Evolutionary conservation across 2,113 vertebrate species (phyloP).

Genomic region (Sceloporus undulatus): DNA sequence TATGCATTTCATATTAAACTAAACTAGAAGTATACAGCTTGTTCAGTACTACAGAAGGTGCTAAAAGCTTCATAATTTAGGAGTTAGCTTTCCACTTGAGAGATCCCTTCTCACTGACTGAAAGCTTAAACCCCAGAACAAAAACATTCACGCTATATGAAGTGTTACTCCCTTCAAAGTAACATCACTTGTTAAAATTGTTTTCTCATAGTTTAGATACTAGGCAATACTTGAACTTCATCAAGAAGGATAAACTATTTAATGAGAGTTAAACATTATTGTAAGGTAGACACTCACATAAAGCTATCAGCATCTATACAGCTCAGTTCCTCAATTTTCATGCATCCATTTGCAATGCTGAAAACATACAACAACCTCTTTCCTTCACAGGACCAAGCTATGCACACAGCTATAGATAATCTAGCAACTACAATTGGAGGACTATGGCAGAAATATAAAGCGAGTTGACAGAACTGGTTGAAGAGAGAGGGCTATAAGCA

Average conservation of each 20-base stretch:
- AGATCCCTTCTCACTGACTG: not conserved
- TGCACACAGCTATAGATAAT: too few species aligned
- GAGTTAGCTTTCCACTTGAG: not conserved
- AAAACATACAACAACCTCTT: not conserved
- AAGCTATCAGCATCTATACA: not conserved
- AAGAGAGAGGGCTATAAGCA: not conserved
- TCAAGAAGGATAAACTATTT: not conserved
- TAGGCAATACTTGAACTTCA: not conserved
- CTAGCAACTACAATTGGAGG: too few species aligned
- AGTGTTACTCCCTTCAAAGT: too few species aligned
- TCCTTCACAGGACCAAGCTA: not conserved
- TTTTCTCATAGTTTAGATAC: not conserved
- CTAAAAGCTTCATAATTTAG: slow-evolving; percentile 10
- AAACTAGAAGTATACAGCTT: not conserved
- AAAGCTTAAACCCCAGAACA: not conserved
- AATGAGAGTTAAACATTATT: not conserved
- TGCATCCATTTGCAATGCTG: not conserved
- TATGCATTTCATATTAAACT: not conserved
- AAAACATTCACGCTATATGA: not conserved
- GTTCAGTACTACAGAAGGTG: not conserved
- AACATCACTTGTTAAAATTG: not conserved
- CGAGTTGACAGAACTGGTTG: not conserved
- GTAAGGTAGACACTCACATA: not conserved
- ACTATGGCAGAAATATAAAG: not conserved
- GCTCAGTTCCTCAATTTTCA: rapidly evolving